Conservation (phyloP, 2,888 invertebrate species). For the Yponomeuta cagnagella region DNA sequence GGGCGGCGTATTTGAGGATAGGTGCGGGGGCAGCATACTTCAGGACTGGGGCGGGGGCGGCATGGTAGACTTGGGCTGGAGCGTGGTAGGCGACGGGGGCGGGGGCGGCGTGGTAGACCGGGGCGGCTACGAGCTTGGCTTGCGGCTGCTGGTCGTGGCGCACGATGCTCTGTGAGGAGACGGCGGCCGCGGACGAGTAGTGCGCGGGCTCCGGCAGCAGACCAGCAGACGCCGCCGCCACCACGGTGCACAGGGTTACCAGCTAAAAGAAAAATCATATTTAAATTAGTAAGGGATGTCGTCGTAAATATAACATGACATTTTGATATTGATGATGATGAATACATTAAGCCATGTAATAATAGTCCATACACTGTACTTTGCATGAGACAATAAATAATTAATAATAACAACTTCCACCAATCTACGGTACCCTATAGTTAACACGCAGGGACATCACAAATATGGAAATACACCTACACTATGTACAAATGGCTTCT, state of each 20-base stretch:
- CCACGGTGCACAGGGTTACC: constrained; percentile 48
- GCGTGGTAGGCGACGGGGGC: constrained; percentile 26
- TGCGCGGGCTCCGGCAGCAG: constrained; percentile 53
- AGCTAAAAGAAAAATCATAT: constrained; percentile 33
- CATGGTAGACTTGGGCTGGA: constrained; percentile 23
- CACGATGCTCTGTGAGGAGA: constrained; percentile 35
- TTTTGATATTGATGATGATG: no score
- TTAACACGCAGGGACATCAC: no score
- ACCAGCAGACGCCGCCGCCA: constrained; percentile 58
- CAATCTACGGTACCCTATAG: no score
- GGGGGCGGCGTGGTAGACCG: constrained; percentile 24
- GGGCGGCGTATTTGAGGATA: constrained; percentile 35
- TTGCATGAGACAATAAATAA: no score
- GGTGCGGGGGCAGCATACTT: constrained; percentile 35
- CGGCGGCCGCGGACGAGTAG: constrained; percentile 51
- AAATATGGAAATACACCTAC: no score
- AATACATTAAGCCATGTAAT: no score
- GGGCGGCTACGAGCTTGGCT: constrained; percentile 21
- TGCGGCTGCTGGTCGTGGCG: constrained; percentile 29
- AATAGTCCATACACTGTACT: no score
- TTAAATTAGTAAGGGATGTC: no score
- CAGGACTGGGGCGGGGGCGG: constrained; percentile 30
- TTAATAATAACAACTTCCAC: no score
- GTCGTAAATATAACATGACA: no score
- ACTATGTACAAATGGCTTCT: no score